Conservation (phyloP, 1,140 invertebrate genomes). For the Pseudomyrmex flavicornis region DNA sequence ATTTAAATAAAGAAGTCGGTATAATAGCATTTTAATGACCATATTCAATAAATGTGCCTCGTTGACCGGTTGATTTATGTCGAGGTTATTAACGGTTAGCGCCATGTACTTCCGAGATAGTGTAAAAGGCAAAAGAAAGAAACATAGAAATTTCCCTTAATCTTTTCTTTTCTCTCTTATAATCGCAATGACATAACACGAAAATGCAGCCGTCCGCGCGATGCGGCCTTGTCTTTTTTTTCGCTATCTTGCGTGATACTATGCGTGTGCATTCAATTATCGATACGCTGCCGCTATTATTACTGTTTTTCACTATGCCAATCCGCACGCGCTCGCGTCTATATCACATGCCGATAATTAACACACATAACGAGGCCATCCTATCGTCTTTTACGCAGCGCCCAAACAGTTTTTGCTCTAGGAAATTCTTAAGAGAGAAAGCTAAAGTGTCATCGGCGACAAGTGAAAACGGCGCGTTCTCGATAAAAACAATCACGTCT, state of each 20-base stretch:
- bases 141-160: conserved; percentile 15
- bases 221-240: conserved; percentile 49
- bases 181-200: conserved; percentile 45
- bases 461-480: conserved; percentile 21
- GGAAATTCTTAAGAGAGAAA: background rate
- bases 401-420: too few species aligned
- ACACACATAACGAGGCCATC: conserved; percentile 23
- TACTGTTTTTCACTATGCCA: conserved; percentile 13
- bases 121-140: background rate
- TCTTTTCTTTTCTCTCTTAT: background rate
- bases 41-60: conserved; percentile 51
- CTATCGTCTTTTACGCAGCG: background rate
- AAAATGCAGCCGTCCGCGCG: background rate
- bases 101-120: conserved; percentile 6
- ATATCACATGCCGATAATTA: conserved; percentile 40
- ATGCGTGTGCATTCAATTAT: conserved; percentile 46
- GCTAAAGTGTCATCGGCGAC: conserved; percentile 28
- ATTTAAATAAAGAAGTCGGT: conserved; percentile 51
- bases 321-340: conserved; percentile 1
- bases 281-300: conserved; percentile 39
- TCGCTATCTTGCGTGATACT: background rate
- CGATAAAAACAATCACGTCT: conserved; percentile 54
- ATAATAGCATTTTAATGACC: conserved; percentile 53
- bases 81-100: conserved; percentile 37
- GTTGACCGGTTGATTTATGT: conserved; percentile 51